These are phyloP conservation scores for Epinotia bilunana DNA, from an alignment of 2,888 invertebrate species.

Conservation along the genomic window DNA sequence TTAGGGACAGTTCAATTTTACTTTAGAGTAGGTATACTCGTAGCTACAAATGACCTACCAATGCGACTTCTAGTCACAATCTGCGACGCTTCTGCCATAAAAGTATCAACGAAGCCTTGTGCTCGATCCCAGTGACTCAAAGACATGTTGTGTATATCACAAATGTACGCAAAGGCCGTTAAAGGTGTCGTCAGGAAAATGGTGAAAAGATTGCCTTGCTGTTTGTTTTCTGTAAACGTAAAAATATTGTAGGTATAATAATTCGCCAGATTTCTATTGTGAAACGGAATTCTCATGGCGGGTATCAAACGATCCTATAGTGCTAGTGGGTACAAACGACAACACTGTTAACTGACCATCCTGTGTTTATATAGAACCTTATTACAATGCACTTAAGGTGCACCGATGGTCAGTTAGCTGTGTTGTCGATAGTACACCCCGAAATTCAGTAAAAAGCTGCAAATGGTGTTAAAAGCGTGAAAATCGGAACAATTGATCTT, in stretches of 20 bases:
- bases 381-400: no score
- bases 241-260: neutral
- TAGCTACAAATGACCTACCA: slow-evolving; percentile 53
- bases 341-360: no score
- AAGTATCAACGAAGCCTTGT: slow-evolving; percentile 93
- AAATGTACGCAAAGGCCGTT: slow-evolving; percentile 95
- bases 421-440: no score
- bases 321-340: no score
- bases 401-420: no score
- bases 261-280: neutral
- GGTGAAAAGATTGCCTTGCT: slow-evolving; percentile 95
- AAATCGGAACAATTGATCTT: no score
- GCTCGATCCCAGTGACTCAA: slow-evolving; percentile 96
- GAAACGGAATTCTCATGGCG: no score
- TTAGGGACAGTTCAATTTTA: neutral
- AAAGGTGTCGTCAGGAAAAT: slow-evolving; percentile 97
- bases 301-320: no score
- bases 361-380: no score
- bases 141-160: slow-evolving; percentile 93
- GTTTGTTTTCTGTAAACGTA: slow-evolving; percentile 86
- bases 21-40: neutral
- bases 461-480: no score
- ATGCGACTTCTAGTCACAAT: slow-evolving; percentile 90
- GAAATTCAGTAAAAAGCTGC: no score
- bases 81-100: slow-evolving; percentile 94